Base-by-base conservation (phyloP, 2,797 vertebrate genomes). In the Gymnoscopelus braueri region DNA sequence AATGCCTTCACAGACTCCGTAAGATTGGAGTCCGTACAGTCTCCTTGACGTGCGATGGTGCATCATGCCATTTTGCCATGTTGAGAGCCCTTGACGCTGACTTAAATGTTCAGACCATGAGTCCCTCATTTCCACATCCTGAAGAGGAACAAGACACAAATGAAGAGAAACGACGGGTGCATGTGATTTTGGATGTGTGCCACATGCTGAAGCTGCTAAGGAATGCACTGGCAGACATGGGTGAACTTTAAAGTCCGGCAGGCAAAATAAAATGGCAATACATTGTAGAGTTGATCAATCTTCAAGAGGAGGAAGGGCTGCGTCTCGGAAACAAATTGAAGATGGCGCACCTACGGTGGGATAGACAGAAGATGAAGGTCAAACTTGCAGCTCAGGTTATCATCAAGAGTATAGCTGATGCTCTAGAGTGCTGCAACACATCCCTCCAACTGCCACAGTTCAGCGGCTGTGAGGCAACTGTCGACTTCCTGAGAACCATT, bases 191-290 rank as follows among this genome's bases (percentile, higher is more conserved):
- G 29, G 72, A 74, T 57, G 19, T 51, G 15, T 74, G 67, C 35
- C 49, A 62, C 32, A 67, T 77, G 78, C 50, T 77, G 13, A 80
- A 68, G 24, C 64, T 73, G 24, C 58, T 78, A 3, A 8, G 50
- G 6, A 65, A 80, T 65, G 54, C 70, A 32, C 67, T 80, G 13
- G 64, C 64, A 48, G 55, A 52, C 53, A 44, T 8, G 0, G 35
- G 26, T 7, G 49, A 50, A 19, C 55, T 69, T 56, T 9, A 69
- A 29, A 75, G 61, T 23, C 29, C 3, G 5, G 5, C 29, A 32
- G 29, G 29, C 29, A 32, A 63, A n/a, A 63, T 74, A n/a, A 57
- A 44, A 14, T 74, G 71, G 58, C 55, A 68, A 44, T 67, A 81
- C 71, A 49, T 75, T 39, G 65, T 75, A 23, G 66, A 55, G 7